Percentiles rank a stretch among this genome's conserved stretches.
Evolutionary conservation across 2,797 vertebrate genomes (phyloP).

Genomic region (Eurystomus glaucurus): DNA sequence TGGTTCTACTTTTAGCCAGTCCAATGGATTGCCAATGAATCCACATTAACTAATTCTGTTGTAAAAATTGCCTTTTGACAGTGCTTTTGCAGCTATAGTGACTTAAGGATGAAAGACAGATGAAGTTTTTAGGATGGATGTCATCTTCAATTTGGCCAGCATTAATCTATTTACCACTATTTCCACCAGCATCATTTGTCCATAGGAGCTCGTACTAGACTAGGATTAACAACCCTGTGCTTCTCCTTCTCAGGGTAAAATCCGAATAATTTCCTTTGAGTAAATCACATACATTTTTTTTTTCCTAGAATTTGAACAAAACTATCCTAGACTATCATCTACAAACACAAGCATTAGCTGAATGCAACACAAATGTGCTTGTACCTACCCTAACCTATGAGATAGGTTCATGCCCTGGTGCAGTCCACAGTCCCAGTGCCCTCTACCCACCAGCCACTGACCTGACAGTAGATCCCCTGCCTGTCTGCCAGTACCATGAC

Average conservation of each 20-base stretch:
- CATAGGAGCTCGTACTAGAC: neutral
- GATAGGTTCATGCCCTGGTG: neutral
- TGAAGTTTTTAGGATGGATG: neutral
- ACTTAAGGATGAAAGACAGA: neutral
- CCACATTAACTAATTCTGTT: neutral
- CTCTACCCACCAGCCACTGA: neutral
- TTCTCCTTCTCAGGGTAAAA: neutral
- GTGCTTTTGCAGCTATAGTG: neutral
- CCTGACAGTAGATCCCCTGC: neutral
- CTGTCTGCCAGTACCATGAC: neutral
- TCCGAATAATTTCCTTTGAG: neutral
- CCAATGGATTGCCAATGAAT: neutral
- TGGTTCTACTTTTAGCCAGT: neutral
- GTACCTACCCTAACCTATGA: neutral
- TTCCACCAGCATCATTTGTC: neutral
- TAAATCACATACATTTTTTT: neutral
- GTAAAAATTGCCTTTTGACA: neutral
- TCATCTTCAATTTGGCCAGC: neutral
- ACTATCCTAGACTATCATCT: neutral
- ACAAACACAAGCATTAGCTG: neutral
- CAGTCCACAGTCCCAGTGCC: neutral
- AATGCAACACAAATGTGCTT: rapidly evolving
- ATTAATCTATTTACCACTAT: neutral
- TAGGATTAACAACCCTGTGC: neutral
- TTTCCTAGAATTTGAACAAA: neutral